Conservation (phyloP, 2,888 invertebrate genomes). For the Rhagium mordax region DNA sequence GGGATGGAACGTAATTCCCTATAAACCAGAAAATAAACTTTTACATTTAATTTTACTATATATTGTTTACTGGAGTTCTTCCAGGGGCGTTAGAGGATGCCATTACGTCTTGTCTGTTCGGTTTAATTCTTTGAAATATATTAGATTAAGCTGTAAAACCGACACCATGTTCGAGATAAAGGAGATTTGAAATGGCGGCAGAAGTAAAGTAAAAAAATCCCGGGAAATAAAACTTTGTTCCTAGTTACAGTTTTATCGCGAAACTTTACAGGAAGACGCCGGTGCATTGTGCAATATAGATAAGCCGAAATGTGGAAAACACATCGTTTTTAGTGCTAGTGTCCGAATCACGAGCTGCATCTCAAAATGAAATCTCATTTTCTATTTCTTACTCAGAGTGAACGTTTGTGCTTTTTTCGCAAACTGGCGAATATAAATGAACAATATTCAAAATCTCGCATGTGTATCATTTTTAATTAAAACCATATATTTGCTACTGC, state of each 20-base stretch:
- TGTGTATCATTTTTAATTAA: too few relatives aligned
- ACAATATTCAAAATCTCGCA: too few relatives aligned
- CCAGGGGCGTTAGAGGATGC: background rate
- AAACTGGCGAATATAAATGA: too few relatives aligned
- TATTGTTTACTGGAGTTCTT: background rate
- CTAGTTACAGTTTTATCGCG: background rate
- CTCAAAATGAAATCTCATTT: background rate
- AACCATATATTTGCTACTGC: too few relatives aligned
- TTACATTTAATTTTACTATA: background rate
- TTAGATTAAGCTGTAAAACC: slow-evolving; percentile 5
- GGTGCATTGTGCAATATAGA: background rate
- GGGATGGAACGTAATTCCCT: background rate
- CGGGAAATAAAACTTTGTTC: background rate
- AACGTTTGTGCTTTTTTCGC: too few relatives aligned
- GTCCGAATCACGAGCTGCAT: background rate
- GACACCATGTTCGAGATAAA: background rate
- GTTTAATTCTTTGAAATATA: background rate
- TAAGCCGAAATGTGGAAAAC: background rate
- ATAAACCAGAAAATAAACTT: background rate
- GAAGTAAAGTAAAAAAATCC: background rate
- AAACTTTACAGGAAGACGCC: background rate
- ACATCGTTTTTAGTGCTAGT: background rate
- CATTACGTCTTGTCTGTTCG: background rate
- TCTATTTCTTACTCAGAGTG: too few relatives aligned
- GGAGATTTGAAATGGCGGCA: background rate